A percentile compares a stretch with the other conserved stretches of the same genome.
Evolutionary conservation across 1,140 invertebrate species (phyloP).

Genomic region (Drosophila paulistorum): DNA sequence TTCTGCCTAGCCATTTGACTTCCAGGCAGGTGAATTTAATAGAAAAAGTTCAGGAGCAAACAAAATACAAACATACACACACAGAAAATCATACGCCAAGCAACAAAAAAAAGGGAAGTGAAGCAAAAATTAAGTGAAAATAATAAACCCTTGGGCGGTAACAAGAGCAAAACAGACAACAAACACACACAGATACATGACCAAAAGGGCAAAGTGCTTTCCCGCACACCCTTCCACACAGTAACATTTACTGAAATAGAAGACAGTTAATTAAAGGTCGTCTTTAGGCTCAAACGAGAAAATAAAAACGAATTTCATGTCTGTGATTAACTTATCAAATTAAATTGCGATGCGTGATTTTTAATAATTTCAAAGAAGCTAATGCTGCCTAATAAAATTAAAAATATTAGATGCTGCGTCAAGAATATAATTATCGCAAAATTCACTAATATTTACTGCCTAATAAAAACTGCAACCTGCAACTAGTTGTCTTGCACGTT

Average conservation of each 20-base stretch:
- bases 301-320: neutral
- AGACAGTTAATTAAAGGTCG: slow-evolving; percentile 74
- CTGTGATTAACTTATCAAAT: slow-evolving; percentile 9
- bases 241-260: slow-evolving; percentile 50
- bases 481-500: too few species aligned
- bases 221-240: neutral
- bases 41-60: slow-evolving; percentile 38
- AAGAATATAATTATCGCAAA: neutral
- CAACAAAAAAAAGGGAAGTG: slow-evolving; percentile 44
- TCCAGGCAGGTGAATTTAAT: slow-evolving; percentile 40
- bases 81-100: neutral
- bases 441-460: neutral
- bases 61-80: slow-evolving; percentile 26
- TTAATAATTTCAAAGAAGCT: neutral
- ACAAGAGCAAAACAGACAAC: slow-evolving; percentile 5
- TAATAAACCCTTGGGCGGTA: slow-evolving; percentile 62
- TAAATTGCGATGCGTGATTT: neutral
- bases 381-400: neutral
- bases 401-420: neutral
- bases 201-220: slow-evolving; percentile 3
- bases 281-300: slow-evolving; percentile 10
- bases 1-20: slow-evolving; percentile 66
- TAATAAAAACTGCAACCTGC: too few species aligned
- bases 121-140: slow-evolving; percentile 78
- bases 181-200: slow-evolving; percentile 19